These are phyloP conservation scores for Carettochelys insculpta DNA, from an alignment of 2,113 vertebrate species.

Conservation along the genomic window DNA sequence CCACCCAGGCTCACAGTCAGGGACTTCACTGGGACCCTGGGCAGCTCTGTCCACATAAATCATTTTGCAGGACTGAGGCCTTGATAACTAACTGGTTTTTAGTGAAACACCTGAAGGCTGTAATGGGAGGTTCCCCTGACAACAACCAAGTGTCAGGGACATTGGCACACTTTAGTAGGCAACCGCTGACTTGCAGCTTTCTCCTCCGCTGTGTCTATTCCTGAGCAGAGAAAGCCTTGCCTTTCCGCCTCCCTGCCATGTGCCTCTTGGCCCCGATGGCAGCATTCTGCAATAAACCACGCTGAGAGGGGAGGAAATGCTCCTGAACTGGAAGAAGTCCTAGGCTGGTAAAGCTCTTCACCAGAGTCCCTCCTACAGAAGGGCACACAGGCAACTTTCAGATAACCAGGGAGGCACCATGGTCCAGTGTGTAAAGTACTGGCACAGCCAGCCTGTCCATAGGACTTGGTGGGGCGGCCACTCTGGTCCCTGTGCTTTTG, in stretches of 20 bases:
- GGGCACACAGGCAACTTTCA: not conserved
- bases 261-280: too few relatives aligned
- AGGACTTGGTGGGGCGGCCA: too few relatives aligned
- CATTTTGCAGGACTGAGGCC: rapidly evolving
- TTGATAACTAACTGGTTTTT: rapidly evolving
- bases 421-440: too few relatives aligned
- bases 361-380: not conserved
- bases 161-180: rapidly evolving
- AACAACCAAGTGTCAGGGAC: rapidly evolving
- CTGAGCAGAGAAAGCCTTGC: too few relatives aligned
- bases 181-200: not conserved
- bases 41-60: not conserved
- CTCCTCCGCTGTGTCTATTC: rapidly evolving
- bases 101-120: rapidly evolving
- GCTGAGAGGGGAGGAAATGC: not conserved
- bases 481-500: too few relatives aligned
- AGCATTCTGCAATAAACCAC: not conserved
- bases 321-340: not conserved
- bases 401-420: too few relatives aligned
- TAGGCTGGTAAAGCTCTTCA: too few relatives aligned
- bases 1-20: not conserved
- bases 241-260: too few relatives aligned
- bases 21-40: rapidly evolving
- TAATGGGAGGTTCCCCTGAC: rapidly evolving
- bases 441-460: too few relatives aligned